These are phyloP conservation scores for Capitella teleta DNA, from an alignment of 1,140 invertebrate genomes.

Conservation along the genomic window DNA sequence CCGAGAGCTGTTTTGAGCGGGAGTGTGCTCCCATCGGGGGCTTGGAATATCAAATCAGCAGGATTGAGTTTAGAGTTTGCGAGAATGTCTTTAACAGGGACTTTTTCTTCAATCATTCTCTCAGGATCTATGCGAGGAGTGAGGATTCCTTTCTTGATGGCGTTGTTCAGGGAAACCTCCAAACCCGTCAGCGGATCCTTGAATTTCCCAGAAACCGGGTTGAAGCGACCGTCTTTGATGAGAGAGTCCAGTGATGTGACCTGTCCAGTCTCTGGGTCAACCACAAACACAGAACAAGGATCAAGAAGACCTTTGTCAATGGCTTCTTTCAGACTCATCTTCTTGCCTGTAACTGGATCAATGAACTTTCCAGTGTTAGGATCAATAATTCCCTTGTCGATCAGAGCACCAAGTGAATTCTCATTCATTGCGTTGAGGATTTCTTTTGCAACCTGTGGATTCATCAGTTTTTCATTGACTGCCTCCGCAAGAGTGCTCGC, in stretches of 20 bases:
- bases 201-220: slow-evolving; percentile 23
- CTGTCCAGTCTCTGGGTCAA: slow-evolving; percentile 4
- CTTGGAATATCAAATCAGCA: slow-evolving; percentile 26
- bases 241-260: slow-evolving; percentile 21
- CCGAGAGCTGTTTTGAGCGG: slow-evolving; percentile 31
- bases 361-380: slow-evolving; percentile 57
- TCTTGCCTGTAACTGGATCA: slow-evolving; percentile 58
- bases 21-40: slow-evolving; percentile 27
- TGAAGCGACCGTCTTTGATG: slow-evolving; percentile 20
- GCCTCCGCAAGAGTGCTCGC: slow-evolving; percentile 69
- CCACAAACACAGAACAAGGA: slow-evolving; percentile 33
- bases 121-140: slow-evolving; percentile 40
- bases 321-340: slow-evolving; percentile 61
- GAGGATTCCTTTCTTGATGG: slow-evolving; percentile 55
- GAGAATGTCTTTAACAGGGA: slow-evolving; percentile 25
- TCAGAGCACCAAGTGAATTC: slow-evolving; percentile 50
- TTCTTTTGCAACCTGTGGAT: slow-evolving; percentile 62
- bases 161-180: slow-evolving; percentile 57
- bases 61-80: slow-evolving; percentile 28
- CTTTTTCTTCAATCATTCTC: slow-evolving; percentile 6
- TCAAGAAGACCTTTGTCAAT: slow-evolving; percentile 70
- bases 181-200: slow-evolving; percentile 61
- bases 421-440: slow-evolving; percentile 19
- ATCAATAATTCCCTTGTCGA: slow-evolving; percentile 60
- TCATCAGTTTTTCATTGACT: slow-evolving; percentile 65